phyloP scores from a whole-genome alignment of 2,888 invertebrate genomes.

The Mermis nigrescens region DNA sequence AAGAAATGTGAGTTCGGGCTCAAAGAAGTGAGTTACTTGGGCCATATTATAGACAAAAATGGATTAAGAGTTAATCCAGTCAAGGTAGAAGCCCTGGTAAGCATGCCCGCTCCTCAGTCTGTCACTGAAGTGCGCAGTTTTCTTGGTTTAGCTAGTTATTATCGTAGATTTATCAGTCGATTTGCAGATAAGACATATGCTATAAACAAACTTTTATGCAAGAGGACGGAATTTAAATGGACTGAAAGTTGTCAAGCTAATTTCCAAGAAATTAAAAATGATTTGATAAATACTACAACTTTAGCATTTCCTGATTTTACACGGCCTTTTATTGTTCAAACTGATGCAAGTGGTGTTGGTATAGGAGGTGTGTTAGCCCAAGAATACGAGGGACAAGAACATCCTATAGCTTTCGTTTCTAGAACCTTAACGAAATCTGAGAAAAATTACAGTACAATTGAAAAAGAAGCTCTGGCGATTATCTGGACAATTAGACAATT shows the following conservation, averaged over 20 bases:
- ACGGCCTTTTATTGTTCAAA: not conserved
- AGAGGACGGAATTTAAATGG: not conserved
- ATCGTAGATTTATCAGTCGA: constrained; percentile 20
- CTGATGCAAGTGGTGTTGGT: constrained; percentile 5
- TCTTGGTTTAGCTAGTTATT: constrained; percentile 27
- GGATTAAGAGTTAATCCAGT: constrained; percentile 20
- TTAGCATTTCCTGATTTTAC: constrained; percentile 2
- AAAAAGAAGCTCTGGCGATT: constrained; percentile 7
- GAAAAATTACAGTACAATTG: constrained; percentile 2
- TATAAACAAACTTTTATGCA: not conserved
- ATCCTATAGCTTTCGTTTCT: constrained; percentile 3
- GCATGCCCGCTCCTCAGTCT: constrained; percentile 20
- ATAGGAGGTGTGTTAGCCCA: constrained; percentile 3
- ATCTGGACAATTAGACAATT: constrained; percentile 2
- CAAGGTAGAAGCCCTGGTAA: constrained; percentile 18
- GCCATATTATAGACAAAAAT: constrained; percentile 25
- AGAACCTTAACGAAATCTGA: not conserved
- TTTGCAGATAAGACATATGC: not conserved
- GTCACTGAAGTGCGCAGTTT: constrained; percentile 16
- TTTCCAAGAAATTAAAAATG: not conserved
- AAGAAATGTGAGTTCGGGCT: constrained; percentile 19
- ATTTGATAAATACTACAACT: not conserved
- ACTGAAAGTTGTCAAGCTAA: not conserved
- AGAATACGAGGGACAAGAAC: not conserved
- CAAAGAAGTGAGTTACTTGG: constrained; percentile 22